A percentile compares a stretch with the other conserved stretches of the same genome.
These are phyloP conservation scores for Augochlorella aurata DNA, from an alignment of 2,888 invertebrate species.

Conservation along the genomic window DNA sequence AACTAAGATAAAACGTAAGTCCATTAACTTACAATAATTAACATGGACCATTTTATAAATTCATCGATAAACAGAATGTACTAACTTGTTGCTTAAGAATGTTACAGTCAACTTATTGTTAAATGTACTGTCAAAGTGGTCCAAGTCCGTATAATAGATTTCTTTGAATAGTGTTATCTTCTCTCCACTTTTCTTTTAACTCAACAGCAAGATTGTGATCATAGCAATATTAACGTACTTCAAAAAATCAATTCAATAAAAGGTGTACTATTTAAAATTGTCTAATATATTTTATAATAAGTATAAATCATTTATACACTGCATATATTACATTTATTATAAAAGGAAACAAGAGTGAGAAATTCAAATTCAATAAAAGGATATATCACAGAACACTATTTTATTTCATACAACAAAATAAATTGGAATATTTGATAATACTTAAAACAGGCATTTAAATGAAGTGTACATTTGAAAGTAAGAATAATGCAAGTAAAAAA, in stretches of 20 bases:
- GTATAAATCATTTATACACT: background rate
- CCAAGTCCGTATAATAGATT: background rate
- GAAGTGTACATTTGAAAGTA: conserved; percentile 2
- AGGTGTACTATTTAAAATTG: background rate
- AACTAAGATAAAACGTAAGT: conserved; percentile 31
- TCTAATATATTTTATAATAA: background rate
- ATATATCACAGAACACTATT: conserved; percentile 1
- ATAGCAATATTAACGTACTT: background rate
- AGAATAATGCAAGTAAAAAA: background rate
- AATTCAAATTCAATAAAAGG: background rate
- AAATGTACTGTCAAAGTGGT: conserved; percentile 46
- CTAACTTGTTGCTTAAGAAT: conserved; percentile 5
- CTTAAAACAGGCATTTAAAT: conserved; percentile 23
- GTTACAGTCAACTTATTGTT: conserved; percentile 7
- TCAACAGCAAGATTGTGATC: too few species aligned
- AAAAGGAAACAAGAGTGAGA: background rate
- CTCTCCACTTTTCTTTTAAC: background rate
- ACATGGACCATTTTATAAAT: background rate
- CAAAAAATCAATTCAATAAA: background rate
- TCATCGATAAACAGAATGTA: background rate
- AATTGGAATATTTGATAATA: conserved; percentile 31
- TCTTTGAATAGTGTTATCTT: background rate
- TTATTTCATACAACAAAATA: conserved; percentile 24
- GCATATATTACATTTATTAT: background rate
- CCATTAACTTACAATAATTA: background rate